These are phyloP conservation scores for Silurus lanzhouensis DNA, from an alignment of 2,797 vertebrate species.

Conservation along the genomic window DNA sequence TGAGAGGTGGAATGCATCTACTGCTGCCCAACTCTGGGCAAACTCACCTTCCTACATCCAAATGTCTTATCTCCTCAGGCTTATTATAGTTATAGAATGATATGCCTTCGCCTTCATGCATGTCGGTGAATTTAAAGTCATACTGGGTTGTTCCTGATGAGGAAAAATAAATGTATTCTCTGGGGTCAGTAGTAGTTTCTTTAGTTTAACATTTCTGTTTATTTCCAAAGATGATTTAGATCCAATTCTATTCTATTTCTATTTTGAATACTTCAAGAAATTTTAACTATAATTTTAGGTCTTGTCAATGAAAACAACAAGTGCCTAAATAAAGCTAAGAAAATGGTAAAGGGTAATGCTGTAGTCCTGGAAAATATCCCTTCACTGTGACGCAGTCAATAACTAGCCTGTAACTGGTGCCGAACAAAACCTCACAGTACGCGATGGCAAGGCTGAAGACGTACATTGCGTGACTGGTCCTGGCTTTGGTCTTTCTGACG, in stretches of 20 bases:
- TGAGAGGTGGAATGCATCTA: background rate
- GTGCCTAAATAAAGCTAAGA: background rate
- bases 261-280: background rate
- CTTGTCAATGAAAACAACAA: too few relatives aligned
- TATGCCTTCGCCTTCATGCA: slow-evolving; percentile 38
- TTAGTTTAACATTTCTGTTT: background rate
- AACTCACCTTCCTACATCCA: background rate
- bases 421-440: background rate
- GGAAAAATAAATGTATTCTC: background rate
- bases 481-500: slow-evolving; percentile 14
- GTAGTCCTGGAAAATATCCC: slow-evolving; percentile 17
- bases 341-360: background rate
- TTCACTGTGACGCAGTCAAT: slow-evolving; percentile 13
- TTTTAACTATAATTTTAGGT: background rate
- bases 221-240: background rate
- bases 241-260: background rate
- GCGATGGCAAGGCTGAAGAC: slow-evolving; percentile 15
- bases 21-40: background rate
- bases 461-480: slow-evolving; percentile 26
- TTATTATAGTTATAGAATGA: background rate
- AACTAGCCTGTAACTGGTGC: background rate
- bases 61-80: background rate
- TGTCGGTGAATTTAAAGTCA: background rate
- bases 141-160: background rate
- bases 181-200: background rate